These are phyloP conservation scores for Leptopilina clavipes DNA, from an alignment of 1,140 invertebrate species.

Conservation along the genomic window DNA sequence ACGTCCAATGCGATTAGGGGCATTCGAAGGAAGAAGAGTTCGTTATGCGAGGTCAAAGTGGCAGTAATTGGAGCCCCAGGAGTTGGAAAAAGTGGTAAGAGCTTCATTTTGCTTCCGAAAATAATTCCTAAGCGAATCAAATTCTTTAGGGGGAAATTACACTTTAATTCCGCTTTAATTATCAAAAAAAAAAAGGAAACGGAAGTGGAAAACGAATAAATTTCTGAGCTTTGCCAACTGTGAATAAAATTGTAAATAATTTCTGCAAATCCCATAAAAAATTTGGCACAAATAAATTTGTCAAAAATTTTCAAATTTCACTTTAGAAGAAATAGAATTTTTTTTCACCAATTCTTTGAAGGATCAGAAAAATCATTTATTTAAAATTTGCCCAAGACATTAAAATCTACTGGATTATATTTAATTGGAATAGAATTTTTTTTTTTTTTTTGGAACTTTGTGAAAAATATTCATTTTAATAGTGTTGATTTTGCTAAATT, in stretches of 20 bases:
- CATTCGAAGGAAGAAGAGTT: conserved; percentile 91
- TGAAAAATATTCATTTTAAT: background rate
- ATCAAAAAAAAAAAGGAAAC: background rate
- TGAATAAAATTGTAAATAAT: too few relatives aligned
- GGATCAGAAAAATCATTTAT: too few relatives aligned
- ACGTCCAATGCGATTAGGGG: conserved; percentile 80
- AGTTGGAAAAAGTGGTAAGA: conserved; percentile 92
- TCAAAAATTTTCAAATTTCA: too few relatives aligned
- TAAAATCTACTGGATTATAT: too few relatives aligned
- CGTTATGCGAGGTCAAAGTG: conserved; percentile 90
- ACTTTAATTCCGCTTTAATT: background rate
- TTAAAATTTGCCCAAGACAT: too few relatives aligned
- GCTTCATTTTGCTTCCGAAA: conserved; percentile 32
- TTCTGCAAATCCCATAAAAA: too few relatives aligned
- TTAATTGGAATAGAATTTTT: background rate
- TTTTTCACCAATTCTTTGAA: background rate
- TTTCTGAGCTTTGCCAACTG: too few relatives aligned
- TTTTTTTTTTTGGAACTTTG: background rate
- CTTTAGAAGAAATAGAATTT: too few relatives aligned
- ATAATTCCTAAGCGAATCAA: background rate
- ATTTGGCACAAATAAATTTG: too few relatives aligned
- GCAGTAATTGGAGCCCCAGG: conserved; percentile 89
- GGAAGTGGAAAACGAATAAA: too few relatives aligned
- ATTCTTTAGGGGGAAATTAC: background rate
- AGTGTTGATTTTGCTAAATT: background rate